Conservation (phyloP, 2,888 invertebrate species). For the Heterodera filipjevi region DNA sequence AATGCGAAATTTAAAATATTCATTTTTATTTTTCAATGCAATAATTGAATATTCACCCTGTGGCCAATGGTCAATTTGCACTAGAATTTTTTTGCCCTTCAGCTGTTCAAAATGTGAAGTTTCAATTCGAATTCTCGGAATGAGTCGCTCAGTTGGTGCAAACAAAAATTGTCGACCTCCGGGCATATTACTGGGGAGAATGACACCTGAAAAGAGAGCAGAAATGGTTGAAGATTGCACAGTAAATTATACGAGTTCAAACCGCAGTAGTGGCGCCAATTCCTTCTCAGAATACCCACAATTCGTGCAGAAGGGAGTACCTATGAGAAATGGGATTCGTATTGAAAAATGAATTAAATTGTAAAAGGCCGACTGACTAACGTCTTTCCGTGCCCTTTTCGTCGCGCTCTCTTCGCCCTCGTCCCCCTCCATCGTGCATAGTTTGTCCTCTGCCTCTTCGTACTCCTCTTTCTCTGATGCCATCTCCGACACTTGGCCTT, state of each 20-base stretch:
- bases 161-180: conserved; percentile 72
- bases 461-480: conserved; percentile 54
- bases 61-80: conserved; percentile 95
- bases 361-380: background rate
- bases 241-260: background rate
- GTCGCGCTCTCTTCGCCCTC: conserved; percentile 15
- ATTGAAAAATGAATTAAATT: background rate
- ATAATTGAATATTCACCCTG: conserved; percentile 66
- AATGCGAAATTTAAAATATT: background rate
- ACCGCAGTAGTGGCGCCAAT: conserved; percentile 97
- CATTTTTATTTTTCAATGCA: background rate
- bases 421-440: conserved; percentile 25
- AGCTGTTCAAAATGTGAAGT: conserved; percentile 74
- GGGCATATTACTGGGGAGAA: conserved; percentile 69
- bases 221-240: too few relatives aligned
- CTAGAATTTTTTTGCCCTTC: conserved; percentile 77
- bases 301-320: conserved; percentile 76
- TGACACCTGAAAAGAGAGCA: conserved; percentile 88
- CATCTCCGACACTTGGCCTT: conserved; percentile 33
- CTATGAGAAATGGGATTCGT: background rate
- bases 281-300: conserved; percentile 92
- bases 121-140: conserved; percentile 92
- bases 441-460: conserved; percentile 33
- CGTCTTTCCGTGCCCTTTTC: conserved; percentile 33
- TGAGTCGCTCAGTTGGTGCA: conserved; percentile 87